Evolutionary conservation across 1,140 invertebrate genomes (phyloP).

Genomic region (Aleiodes sp.): DNA sequence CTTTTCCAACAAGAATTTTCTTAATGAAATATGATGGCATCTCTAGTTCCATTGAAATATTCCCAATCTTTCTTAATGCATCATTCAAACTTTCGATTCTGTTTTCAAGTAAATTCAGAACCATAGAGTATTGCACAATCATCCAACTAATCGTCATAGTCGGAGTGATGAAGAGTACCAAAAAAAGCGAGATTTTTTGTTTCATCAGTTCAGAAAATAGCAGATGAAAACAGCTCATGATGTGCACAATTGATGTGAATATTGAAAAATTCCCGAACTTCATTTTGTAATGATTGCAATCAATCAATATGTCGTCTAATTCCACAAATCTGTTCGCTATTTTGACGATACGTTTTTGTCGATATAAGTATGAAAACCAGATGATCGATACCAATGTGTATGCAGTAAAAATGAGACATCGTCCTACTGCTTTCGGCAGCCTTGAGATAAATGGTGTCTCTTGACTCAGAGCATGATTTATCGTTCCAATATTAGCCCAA

Average conservation of each 20-base stretch:
- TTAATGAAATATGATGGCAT: background rate
- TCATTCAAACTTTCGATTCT: background rate
- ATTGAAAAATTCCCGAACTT: background rate
- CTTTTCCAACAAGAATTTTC: background rate
- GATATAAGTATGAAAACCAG: background rate
- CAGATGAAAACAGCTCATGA: background rate
- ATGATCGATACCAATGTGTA: background rate
- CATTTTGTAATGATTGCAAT: background rate
- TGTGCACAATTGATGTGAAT: background rate
- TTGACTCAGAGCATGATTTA: background rate
- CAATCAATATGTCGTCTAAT: background rate
- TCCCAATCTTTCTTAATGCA: background rate
- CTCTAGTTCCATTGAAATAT: background rate
- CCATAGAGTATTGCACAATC: constrained; percentile 10
- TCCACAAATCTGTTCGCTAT: background rate
- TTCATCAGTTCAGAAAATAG: background rate
- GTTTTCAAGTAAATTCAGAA: background rate
- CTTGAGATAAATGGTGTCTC: background rate
- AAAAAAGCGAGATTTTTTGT: background rate
- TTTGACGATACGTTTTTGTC: background rate
- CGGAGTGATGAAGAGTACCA: background rate
- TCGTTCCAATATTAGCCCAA: background rate
- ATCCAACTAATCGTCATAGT: background rate
- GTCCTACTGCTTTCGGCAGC: background rate
- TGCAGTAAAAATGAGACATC: background rate